A percentile compares a stretch with the other conserved stretches of the same genome.
These are phyloP conservation scores for Orchesella flavescens DNA, from an alignment of 2,888 invertebrate species.

Conservation along the genomic window DNA sequence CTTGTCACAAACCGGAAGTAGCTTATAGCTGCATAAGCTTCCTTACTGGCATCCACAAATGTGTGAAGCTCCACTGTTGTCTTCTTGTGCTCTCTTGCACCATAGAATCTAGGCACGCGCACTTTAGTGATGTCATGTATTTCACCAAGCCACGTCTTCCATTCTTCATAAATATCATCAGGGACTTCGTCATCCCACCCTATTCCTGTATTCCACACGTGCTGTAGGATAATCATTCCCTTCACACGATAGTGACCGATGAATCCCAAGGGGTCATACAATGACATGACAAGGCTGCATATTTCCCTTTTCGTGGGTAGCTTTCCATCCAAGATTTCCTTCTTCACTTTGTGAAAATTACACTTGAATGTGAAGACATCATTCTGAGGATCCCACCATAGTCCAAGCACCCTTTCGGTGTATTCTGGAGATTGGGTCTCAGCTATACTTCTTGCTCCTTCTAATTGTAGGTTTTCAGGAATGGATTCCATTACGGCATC, in stretches of 20 bases:
- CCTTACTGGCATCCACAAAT: slow-evolving; percentile 16
- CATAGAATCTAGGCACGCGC: slow-evolving; percentile 1
- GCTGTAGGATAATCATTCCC: slow-evolving; percentile 48
- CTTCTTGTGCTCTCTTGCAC: not conserved
- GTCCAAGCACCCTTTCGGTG: slow-evolving; percentile 14
- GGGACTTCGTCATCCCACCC: slow-evolving; percentile 52
- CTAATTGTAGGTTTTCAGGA: not conserved
- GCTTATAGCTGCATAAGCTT: not conserved
- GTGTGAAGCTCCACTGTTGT: not conserved
- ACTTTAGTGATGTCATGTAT: not conserved
- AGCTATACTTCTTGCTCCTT: slow-evolving; percentile 7
- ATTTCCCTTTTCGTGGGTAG: slow-evolving; percentile 38
- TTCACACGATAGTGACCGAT: slow-evolving; percentile 20
- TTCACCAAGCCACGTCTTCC: not conserved
- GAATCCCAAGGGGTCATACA: slow-evolving; percentile 41
- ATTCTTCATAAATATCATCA: not conserved
- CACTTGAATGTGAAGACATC: slow-evolving; percentile 17
- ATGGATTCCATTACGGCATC: slow-evolving; percentile 1
- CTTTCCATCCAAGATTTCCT: slow-evolving; percentile 13
- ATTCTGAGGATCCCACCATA: not conserved
- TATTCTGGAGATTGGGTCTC: not conserved
- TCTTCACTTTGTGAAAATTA: slow-evolving; percentile 5
- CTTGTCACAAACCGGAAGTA: slow-evolving; percentile 4
- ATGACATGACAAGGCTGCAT: slow-evolving; percentile 26
- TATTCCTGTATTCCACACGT: slow-evolving; percentile 25